These are phyloP conservation scores for Etia nguti DNA, from an alignment of 2,113 vertebrate genomes.

Conservation along the genomic window DNA sequence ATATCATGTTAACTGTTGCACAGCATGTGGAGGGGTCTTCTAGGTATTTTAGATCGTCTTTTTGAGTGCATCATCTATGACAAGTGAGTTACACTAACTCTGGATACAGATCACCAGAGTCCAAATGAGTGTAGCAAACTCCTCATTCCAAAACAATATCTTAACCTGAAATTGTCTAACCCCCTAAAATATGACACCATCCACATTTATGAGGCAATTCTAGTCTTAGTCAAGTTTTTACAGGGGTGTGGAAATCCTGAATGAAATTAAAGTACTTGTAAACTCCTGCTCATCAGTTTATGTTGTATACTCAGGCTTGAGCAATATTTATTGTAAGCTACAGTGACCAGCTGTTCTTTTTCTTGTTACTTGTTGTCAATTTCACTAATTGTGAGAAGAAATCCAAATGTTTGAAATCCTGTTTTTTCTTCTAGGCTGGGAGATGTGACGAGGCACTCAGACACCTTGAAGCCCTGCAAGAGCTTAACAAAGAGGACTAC, in stretches of 20 bases:
- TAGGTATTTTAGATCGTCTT: neutral
- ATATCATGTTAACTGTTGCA: neutral
- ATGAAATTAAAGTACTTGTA: neutral
- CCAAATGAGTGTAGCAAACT: neutral
- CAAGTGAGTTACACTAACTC: neutral
- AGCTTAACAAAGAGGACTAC: constrained; percentile 96
- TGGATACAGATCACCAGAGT: neutral
- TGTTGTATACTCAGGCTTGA: neutral
- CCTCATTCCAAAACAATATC: neutral
- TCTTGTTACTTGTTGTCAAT: neutral
- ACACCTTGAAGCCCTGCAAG: constrained; percentile 85
- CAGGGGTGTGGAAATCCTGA: neutral
- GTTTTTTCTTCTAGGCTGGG: constrained; percentile 74
- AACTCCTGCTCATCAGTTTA: neutral
- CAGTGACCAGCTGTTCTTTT: neutral
- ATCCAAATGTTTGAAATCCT: neutral
- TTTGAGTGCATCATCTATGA: neutral
- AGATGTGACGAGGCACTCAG: constrained; percentile 88
- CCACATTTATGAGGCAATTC: neutral
- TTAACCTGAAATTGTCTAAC: fast-evolving
- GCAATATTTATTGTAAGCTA: neutral
- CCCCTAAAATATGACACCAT: neutral
- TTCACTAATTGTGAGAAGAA: neutral
- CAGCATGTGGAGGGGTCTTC: neutral
- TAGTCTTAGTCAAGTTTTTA: neutral